Percentiles rank a stretch among this genome's conserved stretches.
Conservation (phyloP, 2,888 invertebrate species). For the Drosophila anomalata region DNA sequence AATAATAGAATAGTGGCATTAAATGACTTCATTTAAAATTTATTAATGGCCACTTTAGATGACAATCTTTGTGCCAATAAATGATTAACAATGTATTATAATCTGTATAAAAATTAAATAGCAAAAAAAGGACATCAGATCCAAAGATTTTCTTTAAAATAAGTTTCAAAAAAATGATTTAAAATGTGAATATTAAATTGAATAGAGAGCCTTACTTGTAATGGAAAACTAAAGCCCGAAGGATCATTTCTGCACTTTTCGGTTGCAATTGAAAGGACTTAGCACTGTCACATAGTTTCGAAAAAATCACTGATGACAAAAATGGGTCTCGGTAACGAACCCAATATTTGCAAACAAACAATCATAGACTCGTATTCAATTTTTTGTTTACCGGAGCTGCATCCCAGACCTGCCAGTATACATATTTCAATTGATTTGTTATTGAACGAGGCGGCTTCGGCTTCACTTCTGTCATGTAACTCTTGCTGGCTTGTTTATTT, state of each 20-base stretch:
- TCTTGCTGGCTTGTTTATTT: conserved; percentile 21
- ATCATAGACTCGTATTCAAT: conserved; percentile 9
- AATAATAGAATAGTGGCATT: not conserved
- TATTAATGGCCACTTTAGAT: not conserved
- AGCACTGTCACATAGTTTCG: not conserved
- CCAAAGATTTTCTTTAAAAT: not conserved
- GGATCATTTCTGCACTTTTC: not conserved
- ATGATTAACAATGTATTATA: not conserved
- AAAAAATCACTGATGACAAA: conserved; percentile 21
- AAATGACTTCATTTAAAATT: not conserved
- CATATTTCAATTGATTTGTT: conserved; percentile 36
- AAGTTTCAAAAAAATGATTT: no score
- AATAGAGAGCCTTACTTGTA: not conserved
- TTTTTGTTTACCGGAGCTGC: conserved; percentile 34
- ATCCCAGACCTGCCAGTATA: conserved; percentile 24
- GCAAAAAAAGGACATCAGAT: conserved; percentile 9
- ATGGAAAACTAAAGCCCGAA: not conserved
- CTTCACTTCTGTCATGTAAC: conserved; percentile 29
- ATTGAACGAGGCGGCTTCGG: conserved; percentile 23
- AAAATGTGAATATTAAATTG: not conserved
- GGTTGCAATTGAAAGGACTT: not conserved
- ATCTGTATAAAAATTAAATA: not conserved
- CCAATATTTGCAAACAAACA: conserved; percentile 33
- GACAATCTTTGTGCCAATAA: not conserved
- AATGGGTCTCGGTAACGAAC: conserved; percentile 16